Evolutionary conservation across 2,888 invertebrate genomes (phyloP), one percentile per base, ranked within the genome.

Genomic region (Lomographa bimaculata): DNA sequence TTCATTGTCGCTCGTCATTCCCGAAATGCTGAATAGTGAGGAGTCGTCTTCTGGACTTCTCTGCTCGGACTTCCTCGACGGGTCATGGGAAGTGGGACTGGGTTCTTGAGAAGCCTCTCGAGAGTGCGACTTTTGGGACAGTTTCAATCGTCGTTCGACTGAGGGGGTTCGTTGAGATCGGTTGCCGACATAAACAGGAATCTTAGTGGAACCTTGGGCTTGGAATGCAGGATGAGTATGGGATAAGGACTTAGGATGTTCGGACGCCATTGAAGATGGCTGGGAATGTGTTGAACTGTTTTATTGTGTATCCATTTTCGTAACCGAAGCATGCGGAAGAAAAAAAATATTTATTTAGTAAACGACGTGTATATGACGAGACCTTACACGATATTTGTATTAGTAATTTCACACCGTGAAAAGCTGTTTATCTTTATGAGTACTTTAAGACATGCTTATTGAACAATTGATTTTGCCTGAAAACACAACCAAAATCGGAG

Each of bases 171-270:
- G 86, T 66, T 91, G 91, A 53, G 90, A 90, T 56, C 91, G 91
- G 60, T 84, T 71, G 60, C 93, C 94, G 64, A 93, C 90, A 80
- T 92, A 94, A 47, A 94, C 91, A 53, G 94, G 94, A 73, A 94
- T 94, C 90, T 93, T 93, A 68, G 94, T 93, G 71, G 93, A 93
- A 51, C 92, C 92, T 77, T 91, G 91, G 60, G 90, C 90, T 75
- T 90, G 89, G 79, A 86, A 86, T 76, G 85, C 86, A 48, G 89
- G 84, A 80, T 90, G 90, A 79, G 84, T 84, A 55, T 90, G 87
- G 61, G 87, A 82, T 59, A 76, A 52, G 69, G 89, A 85, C 67
- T 86, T 87, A 14, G 82, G 87, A 67, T 77, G 78, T 66, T 87
- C 89, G 46, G 83, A 84, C 11, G 79, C 86, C 76, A 87, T 72